phyloP scores from a whole-genome alignment of 2,113 vertebrate genomes.

The Aphelocoma coerulescens region DNA sequence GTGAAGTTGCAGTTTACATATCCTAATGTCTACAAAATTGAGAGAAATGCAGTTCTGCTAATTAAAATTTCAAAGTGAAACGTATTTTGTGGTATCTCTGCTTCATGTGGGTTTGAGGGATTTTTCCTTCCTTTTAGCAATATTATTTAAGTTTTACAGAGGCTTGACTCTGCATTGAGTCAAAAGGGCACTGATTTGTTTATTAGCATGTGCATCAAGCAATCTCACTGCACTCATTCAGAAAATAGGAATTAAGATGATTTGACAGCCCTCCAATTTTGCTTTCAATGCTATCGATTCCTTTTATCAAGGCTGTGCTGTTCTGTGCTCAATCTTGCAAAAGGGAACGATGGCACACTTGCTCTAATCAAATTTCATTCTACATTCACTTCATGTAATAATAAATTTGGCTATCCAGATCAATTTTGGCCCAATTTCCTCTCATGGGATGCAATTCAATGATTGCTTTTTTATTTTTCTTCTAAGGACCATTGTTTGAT shows the following conservation, averaged over 20 bases:
- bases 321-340: slow-evolving; percentile 60
- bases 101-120: accelerated
- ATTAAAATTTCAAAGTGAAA: not conserved
- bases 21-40: not conserved
- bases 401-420: slow-evolving; percentile 71
- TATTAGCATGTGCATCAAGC: slow-evolving; percentile 71
- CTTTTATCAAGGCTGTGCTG: slow-evolving; percentile 63
- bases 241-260: slow-evolving; percentile 76
- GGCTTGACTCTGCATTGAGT: slow-evolving; percentile 1
- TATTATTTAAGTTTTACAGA: not conserved
- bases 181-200: slow-evolving; percentile 73
- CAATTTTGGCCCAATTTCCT: slow-evolving; percentile 69
- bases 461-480: slow-evolving; percentile 23
- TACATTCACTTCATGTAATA: slow-evolving; percentile 66
- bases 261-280: slow-evolving; percentile 80
- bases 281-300: slow-evolving; percentile 81
- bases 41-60: not conserved
- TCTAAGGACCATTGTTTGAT: not conserved
- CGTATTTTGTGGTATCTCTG: not conserved
- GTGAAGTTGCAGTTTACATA: not conserved
- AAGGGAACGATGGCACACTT: slow-evolving; percentile 61
- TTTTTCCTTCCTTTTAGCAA: not conserved
- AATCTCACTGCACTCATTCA: slow-evolving; percentile 67
- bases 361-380: slow-evolving; percentile 71
- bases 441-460: slow-evolving; percentile 60